Conservation (phyloP, 2,888 invertebrate species). For the Trissolcus brochymenae region DNA sequence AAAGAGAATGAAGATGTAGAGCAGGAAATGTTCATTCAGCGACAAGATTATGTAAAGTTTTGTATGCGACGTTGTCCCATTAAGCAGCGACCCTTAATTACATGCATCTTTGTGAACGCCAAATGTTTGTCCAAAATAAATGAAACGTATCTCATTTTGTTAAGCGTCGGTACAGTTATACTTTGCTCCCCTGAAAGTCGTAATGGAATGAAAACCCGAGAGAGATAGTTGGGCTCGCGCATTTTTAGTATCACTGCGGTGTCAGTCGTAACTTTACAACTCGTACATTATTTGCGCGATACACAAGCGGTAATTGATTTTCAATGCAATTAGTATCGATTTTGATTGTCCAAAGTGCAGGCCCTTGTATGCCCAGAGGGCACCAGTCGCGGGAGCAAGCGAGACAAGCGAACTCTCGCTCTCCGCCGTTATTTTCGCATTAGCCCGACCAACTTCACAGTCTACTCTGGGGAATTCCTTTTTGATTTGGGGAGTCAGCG, state of each 20-base stretch:
- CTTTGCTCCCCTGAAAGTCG: slow-evolving; percentile 26
- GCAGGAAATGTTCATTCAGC: slow-evolving; percentile 16
- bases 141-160: slow-evolving; percentile 50
- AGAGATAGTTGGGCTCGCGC: slow-evolving; percentile 17
- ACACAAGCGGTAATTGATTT: slow-evolving; percentile 56
- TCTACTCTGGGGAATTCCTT: slow-evolving; percentile 60
- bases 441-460: slow-evolving; percentile 62
- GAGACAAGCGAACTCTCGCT: slow-evolving; percentile 62
- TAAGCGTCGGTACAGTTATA: slow-evolving; percentile 20
- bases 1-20: not conserved
- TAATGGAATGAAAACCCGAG: slow-evolving; percentile 45
- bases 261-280: slow-evolving; percentile 57
- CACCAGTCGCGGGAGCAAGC: slow-evolving; percentile 11
- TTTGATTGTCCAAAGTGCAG: slow-evolving; percentile 59
- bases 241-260: slow-evolving; percentile 51
- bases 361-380: slow-evolving; percentile 58
- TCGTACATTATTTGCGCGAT: slow-evolving; percentile 55
- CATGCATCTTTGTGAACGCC: slow-evolving; percentile 27
- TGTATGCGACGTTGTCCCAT: slow-evolving; percentile 13
- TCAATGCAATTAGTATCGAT: slow-evolving; percentile 61
- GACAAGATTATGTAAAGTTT: slow-evolving; percentile 32
- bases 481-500: slow-evolving; percentile 59
- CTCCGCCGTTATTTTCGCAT: slow-evolving; percentile 69
- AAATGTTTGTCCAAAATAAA: slow-evolving; percentile 52
- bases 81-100: slow-evolving; percentile 44